Conservation (phyloP, 2,888 invertebrate genomes). For the Perdita meconis region DNA sequence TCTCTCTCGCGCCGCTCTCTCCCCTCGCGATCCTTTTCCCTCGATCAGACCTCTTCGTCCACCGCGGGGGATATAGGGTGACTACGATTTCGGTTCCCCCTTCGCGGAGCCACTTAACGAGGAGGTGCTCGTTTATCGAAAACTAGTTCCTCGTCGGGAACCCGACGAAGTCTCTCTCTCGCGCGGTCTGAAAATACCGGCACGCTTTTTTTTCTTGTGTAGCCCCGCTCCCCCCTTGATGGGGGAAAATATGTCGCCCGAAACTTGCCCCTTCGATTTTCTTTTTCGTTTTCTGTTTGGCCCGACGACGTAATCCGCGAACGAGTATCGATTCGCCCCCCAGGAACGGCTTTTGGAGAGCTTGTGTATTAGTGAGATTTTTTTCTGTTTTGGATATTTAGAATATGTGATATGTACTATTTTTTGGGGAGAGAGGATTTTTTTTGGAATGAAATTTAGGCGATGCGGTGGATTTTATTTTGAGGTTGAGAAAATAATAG, state of each 20-base stretch:
- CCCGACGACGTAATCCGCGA: too few relatives aligned
- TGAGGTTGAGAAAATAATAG: too few relatives aligned
- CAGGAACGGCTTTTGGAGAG: too few relatives aligned
- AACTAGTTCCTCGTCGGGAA: slow-evolving; percentile 65
- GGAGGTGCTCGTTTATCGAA: slow-evolving; percentile 71
- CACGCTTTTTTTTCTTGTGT: slow-evolving; percentile 6
- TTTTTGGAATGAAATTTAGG: too few relatives aligned
- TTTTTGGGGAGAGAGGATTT: too few relatives aligned
- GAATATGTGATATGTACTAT: too few relatives aligned
- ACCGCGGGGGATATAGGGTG: slow-evolving; percentile 62
- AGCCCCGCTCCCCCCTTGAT: background rate
- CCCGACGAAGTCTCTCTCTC: slow-evolving; percentile 57
- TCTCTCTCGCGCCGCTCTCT: slow-evolving; percentile 45
- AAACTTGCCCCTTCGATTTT: too few relatives aligned
- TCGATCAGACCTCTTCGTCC: slow-evolving; percentile 23
- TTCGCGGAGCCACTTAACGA: slow-evolving; percentile 67
- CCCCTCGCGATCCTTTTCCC: slow-evolving; percentile 33
- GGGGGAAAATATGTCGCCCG: background rate
- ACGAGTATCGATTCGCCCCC: slow-evolving; percentile 4
- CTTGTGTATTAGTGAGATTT: too few relatives aligned
- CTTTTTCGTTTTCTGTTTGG: too few relatives aligned
- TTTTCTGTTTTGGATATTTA: too few relatives aligned
- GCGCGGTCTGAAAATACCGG: slow-evolving; percentile 51
- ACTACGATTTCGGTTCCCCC: slow-evolving; percentile 66
- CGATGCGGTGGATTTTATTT: too few relatives aligned